A percentile compares a stretch with the other conserved stretches of the same genome.
phyloP scores from a whole-genome alignment of 2,797 vertebrate species.

The Lates japonicus region DNA sequence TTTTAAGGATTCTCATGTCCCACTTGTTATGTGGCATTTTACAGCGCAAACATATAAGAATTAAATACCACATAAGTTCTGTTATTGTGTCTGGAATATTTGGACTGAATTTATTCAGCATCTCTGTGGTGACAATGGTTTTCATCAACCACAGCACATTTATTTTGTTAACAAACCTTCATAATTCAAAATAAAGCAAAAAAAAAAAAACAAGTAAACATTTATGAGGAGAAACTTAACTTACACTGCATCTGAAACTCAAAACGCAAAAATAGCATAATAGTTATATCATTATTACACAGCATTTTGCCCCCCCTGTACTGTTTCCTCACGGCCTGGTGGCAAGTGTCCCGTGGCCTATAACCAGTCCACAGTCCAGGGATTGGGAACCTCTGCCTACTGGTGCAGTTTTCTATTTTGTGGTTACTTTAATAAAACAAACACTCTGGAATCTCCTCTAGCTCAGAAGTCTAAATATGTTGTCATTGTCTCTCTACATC shows the following conservation, averaged over 20 bases:
- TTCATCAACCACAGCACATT: not conserved
- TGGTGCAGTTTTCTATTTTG: constrained; percentile 10
- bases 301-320: not conserved
- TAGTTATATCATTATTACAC: not conserved
- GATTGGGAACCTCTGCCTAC: not conserved
- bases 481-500: constrained; percentile 9
- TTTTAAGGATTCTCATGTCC: not conserved
- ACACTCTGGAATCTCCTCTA: not conserved
- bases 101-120: not conserved
- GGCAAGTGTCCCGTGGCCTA: no score
- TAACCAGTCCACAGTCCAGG: not conserved
- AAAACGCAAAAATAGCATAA: not conserved
- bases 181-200: not conserved
- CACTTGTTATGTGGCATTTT: not conserved
- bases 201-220: not conserved
- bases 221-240: not conserved
- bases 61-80: not conserved
- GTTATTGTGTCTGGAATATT: not conserved
- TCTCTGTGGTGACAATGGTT: not conserved
- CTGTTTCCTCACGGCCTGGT: no score
- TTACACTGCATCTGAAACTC: no score
- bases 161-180: not conserved
- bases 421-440: not conserved
- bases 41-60: not conserved
- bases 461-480: not conserved